Evolutionary conservation across 2,888 invertebrate genomes (phyloP).

Genomic region (Cerastis leucographa): DNA sequence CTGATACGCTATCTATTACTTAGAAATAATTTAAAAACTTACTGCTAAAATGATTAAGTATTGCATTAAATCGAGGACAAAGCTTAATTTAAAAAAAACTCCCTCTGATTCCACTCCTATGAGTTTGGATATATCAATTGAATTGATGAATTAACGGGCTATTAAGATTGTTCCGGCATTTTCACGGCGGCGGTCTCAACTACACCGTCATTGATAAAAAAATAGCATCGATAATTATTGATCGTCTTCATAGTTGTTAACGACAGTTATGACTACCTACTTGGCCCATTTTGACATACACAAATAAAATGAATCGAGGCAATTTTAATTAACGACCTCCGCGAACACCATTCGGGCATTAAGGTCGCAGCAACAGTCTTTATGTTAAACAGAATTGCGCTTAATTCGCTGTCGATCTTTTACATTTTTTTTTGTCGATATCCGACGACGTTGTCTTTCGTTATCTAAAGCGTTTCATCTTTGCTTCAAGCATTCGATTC

Average conservation of each 20-base stretch:
- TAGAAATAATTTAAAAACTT: slow-evolving; percentile 14
- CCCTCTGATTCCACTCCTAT: slow-evolving; percentile 6
- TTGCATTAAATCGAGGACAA: slow-evolving; percentile 10
- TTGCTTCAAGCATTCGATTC: slow-evolving; percentile 66
- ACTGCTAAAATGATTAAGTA: background rate
- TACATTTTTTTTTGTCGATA: slow-evolving; percentile 50
- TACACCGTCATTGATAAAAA: slow-evolving; percentile 56
- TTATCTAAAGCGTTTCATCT: slow-evolving; percentile 68
- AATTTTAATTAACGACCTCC: slow-evolving; percentile 83
- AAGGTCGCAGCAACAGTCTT: slow-evolving; percentile 81
- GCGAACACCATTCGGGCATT: slow-evolving; percentile 83
- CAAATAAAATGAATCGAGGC: slow-evolving; percentile 76
- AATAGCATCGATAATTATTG: slow-evolving; percentile 68
- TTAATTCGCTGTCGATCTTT: slow-evolving; percentile 70
- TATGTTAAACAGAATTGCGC: slow-evolving; percentile 71
- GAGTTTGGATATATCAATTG: background rate
- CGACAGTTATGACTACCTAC: slow-evolving; percentile 57
- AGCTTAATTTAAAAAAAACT: background rate
- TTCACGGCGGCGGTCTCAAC: slow-evolving; percentile 27
- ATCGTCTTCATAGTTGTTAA: slow-evolving; percentile 63
- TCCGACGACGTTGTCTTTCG: slow-evolving; percentile 67
- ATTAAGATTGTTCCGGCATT: slow-evolving; percentile 14
- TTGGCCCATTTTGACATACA: slow-evolving; percentile 70
- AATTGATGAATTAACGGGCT: slow-evolving; percentile 17
- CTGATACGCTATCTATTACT: slow-evolving; percentile 40